These are phyloP conservation scores for Crotalus helleri DNA, from an alignment of 2,113 vertebrate species.

Conservation along the genomic window DNA sequence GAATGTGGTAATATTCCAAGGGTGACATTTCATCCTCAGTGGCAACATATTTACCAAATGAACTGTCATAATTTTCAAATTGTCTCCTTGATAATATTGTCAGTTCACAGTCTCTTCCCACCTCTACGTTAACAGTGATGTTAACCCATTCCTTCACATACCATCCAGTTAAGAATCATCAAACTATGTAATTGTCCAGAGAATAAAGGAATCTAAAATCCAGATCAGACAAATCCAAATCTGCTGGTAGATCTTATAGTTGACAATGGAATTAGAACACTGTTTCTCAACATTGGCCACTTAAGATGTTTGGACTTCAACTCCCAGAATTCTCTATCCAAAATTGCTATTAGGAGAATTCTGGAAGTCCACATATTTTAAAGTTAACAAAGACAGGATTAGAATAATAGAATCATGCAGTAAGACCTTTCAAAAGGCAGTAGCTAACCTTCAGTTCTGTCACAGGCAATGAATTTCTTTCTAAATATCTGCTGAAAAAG, in stretches of 20 bases:
- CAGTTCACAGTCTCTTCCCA: neutral
- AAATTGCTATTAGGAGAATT: neutral
- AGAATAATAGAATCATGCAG: neutral
- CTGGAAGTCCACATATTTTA: neutral
- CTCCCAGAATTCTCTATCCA: neutral
- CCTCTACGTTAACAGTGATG: neutral
- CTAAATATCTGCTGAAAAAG: neutral
- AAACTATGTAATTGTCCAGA: neutral
- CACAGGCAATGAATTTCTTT: neutral
- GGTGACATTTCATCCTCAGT: neutral
- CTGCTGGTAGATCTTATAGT: neutral
- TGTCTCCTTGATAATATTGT: neutral
- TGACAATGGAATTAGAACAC: neutral
- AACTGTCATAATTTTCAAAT: neutral
- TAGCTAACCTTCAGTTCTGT: neutral
- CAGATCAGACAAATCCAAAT: neutral
- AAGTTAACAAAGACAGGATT: neutral
- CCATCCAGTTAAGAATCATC: neutral
- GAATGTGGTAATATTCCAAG: neutral
- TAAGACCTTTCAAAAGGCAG: neutral
- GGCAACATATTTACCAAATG: constrained; percentile 9
- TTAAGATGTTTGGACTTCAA: neutral
- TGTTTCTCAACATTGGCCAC: neutral
- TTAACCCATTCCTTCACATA: neutral
- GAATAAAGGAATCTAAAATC: neutral